Base-by-base conservation (phyloP, 2,888 invertebrate species). In the Nomada fabriciana region DNA sequence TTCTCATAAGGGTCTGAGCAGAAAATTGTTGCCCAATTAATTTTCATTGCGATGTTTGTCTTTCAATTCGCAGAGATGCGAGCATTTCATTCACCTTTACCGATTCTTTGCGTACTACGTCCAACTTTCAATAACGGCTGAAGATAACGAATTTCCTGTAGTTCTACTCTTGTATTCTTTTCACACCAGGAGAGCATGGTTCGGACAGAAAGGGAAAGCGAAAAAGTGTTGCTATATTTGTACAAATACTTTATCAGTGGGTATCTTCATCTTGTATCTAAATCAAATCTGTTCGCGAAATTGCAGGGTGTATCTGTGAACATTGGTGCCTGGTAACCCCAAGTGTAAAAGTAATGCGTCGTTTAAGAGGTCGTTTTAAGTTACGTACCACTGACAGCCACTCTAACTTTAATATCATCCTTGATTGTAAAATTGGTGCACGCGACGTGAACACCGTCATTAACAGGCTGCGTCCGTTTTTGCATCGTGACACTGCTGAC, bases 381-480 rank as follows among this genome's bases (percentile, higher is more conserved):
- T 53, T 81, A 83, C 86, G 84, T 82, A 71, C 20, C 64, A 42
- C 29, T 15, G 74, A 53, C 59, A 50, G 55, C 47, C 68, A 57
- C 57, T 80, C 55, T 42, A 47, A 67, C 87, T 90, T 89, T 88
- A 91, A 92, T 90, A 89, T 86, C 47, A 47, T 47, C 84, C 88
- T 88, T 89, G 91, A 92, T 92, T 91, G 87, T 69, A 90, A 90
- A 90, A 91, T 91, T 90, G 86, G 83, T 60, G 78, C 63, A 25
- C 69, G 53, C 61, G 79, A 84, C 80, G 64, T 59, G 65, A 74
- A 36, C 64, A 59, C 15, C 55, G n/a, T n/a, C 61, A 57, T 68
- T 82, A 88, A 86, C 73, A 57, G 71, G 42, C 65, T 71, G 50
- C 76, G 61, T 87, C 88, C 88, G 84, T 85, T 80, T 77, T 57